Conservation (phyloP, 2,113 vertebrate genomes). For the Solea senegalensis region DNA sequence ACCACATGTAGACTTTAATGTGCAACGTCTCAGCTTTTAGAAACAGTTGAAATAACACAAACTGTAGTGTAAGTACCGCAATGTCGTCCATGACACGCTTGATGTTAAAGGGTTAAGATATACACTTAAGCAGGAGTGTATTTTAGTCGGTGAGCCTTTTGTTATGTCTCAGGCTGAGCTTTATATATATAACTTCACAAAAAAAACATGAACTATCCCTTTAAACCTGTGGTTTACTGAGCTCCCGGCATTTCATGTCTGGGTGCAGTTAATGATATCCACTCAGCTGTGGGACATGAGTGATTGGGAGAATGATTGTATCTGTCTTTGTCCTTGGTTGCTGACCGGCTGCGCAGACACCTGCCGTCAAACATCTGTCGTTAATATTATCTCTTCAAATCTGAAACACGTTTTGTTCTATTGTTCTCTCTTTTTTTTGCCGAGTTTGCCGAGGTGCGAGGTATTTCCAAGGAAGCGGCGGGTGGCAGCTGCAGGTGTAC, state of each 20-base stretch:
- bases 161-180: no score
- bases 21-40: no score
- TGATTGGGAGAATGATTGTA: slow-evolving; percentile 3
- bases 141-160: no score
- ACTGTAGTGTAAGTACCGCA: no score
- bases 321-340: slow-evolving; percentile 22
- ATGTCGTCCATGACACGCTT: no score
- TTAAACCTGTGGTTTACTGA: not conserved
- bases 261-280: no score
- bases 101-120: no score
- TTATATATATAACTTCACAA: no score
- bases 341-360: slow-evolving; percentile 13
- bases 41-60: no score
- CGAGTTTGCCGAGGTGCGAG: not conserved
- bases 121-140: no score
- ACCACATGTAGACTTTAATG: no score
- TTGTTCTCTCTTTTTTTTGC: not conserved
- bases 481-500: slow-evolving; percentile 72
- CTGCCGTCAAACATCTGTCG: slow-evolving; percentile 40
- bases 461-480: slow-evolving; percentile 25
- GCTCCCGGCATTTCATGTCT: slow-evolving; percentile 13
- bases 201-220: not conserved
- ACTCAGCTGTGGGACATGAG: not conserved
- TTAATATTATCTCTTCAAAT: not conserved
- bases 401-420: not conserved